Percentiles rank a stretch among this genome's conserved stretches.
phyloP scores from a whole-genome alignment of 2,113 vertebrate species.

The Sterna hirundo region DNA sequence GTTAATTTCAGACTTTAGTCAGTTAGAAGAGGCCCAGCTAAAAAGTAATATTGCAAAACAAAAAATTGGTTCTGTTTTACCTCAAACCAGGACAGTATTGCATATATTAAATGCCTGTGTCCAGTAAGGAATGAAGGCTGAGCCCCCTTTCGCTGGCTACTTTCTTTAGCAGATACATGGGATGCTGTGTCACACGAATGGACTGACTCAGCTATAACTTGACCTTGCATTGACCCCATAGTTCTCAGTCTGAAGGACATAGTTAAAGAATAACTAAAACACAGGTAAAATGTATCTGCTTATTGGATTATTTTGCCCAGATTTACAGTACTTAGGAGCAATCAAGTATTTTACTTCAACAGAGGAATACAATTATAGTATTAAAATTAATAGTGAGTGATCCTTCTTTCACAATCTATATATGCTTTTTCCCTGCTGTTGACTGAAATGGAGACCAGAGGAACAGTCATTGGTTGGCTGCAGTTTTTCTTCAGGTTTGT shows the following conservation, averaged over 20 bases:
- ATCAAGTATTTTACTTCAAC: neutral
- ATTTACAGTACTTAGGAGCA: neutral
- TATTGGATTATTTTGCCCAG: conserved; percentile 46
- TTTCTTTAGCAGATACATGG: conserved; percentile 15
- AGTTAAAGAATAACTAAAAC: conserved; percentile 32
- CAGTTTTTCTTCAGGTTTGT: neutral
- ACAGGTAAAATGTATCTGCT: conserved; percentile 35
- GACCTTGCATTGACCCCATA: conserved; percentile 52
- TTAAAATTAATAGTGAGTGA: neutral
- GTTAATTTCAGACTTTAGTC: too few species aligned
- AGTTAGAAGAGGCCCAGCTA: too few species aligned
- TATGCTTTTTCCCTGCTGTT: neutral
- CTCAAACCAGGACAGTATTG: neutral
- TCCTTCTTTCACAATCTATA: neutral
- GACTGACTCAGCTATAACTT: conserved; percentile 58
- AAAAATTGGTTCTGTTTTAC: too few species aligned
- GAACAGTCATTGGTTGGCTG: neutral
- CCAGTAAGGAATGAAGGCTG: neutral
- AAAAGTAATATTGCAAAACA: too few species aligned
- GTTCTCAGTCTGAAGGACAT: conserved; percentile 55
- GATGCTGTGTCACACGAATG: conserved; percentile 17
- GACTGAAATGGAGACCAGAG: neutral
- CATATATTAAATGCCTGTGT: neutral
- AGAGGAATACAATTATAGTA: neutral
- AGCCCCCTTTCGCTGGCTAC: neutral